Evolutionary conservation across 2,888 invertebrate genomes (phyloP), one percentile per base, ranked within the genome.

Genomic region (Electrophaes corylata): DNA sequence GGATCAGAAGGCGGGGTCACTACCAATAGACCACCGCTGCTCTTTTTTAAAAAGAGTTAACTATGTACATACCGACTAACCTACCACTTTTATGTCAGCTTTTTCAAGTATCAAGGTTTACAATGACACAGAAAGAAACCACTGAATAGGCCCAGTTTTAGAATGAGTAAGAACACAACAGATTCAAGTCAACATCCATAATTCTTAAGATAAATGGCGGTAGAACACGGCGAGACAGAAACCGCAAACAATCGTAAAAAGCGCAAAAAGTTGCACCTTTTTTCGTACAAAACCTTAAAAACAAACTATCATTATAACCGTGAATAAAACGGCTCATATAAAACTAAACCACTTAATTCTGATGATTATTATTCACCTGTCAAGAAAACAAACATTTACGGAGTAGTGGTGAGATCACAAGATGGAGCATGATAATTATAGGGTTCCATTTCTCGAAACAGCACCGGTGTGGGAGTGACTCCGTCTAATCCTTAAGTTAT

Each of bases 371-470:
- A 81, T 78, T 71, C 78, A 83, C 81, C 82, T 84, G 86, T 81
- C 84, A 78, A 63, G 73, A 84, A 83, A 87, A 84, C 86, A 86
- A 87, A 87, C 83, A 87, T 78, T 77, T 73, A 78, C 77, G 75
- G 76, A 79, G 61, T 73, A 73, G 74, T 67, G 67, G 73, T 72
- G 16, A 48, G 33, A 35, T 52, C 46, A 26, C 16, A 66, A 79
- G 79, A 83, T 75, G 70, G 70, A 70, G 67, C 75, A 76, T 16
- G 8, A 16, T 86, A 88, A 88, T 88, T 85, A 81, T 65, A 68
- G 82, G 82, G 79, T 84, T 76, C 71, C 68, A 62, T n/a, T n/a
- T n/a, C n/a, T n/a, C n/a, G n/a, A n/a, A n/a, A n/a, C n/a, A n/a
- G n/a, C n/a, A n/a, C n/a, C n/a, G n/a, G n/a, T n/a, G n/a, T n/a